Evolutionary conservation across 2,888 invertebrate species (phyloP).

Genomic region (Noctua janthe): DNA sequence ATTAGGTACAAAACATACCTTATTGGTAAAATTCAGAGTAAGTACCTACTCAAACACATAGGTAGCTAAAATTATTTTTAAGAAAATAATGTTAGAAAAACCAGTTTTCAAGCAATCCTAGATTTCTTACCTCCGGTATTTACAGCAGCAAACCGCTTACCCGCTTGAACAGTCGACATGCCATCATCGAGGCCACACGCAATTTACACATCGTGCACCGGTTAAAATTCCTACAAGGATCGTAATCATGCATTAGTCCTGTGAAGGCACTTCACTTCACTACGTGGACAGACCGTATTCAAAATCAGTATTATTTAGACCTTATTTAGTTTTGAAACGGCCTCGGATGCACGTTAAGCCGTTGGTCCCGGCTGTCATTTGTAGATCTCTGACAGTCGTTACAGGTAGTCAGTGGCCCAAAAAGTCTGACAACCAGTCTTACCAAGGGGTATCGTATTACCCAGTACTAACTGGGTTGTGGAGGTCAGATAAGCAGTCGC

Average conservation of each 20-base stretch:
- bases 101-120: constrained; percentile 28
- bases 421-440: no score
- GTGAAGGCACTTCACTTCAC: background rate
- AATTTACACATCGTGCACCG: constrained; percentile 19
- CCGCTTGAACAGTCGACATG: constrained; percentile 17
- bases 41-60: no score
- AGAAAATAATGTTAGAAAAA: background rate
- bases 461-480: no score
- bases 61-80: background rate
- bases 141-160: constrained; percentile 24
- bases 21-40: no score
- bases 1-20: no score
- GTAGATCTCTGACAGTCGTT: no score
- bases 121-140: constrained; percentile 19
- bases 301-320: background rate
- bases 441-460: no score
- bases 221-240: constrained; percentile 38
- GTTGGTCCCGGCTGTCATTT: no score
- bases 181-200: constrained; percentile 36
- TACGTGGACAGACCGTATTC: background rate
- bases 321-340: background rate
- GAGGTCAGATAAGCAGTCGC: no score
- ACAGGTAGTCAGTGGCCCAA: no score
- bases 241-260: background rate
- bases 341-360: no score